Evolutionary conservation across 2,888 invertebrate genomes (phyloP).

Genomic region (Luperina testacea): DNA sequence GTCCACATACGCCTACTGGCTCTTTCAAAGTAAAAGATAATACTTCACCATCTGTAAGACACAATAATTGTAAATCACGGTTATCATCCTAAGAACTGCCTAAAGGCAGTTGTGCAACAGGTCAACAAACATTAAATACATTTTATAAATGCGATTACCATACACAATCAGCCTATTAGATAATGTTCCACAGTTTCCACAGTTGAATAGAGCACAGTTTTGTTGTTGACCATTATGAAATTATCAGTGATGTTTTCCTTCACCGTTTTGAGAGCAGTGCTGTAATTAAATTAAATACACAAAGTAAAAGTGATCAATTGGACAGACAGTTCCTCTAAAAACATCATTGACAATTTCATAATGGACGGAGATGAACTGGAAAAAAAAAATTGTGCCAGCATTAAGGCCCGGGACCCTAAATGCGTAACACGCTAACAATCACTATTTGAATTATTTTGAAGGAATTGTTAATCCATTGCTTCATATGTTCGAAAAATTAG

Average conservation of each 20-base stretch:
- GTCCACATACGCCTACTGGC: constrained; percentile 96
- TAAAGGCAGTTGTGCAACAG: not conserved
- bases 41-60: constrained; percentile 92
- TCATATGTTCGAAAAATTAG: no score
- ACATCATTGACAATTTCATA: not conserved
- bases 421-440: no score
- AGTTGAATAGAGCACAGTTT: not conserved
- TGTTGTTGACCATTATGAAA: no score
- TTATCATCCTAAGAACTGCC: not conserved
- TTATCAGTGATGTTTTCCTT: no score
- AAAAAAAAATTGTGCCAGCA: not conserved
- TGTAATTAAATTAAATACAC: no score
- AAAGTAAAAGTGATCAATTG: not conserved
- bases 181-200: no score
- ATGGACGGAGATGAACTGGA: not conserved
- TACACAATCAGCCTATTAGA: not conserved
- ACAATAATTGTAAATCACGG: not conserved
- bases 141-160: not conserved
- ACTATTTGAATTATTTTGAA: no score
- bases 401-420: no score
- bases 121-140: not conserved
- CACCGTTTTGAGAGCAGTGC: no score
- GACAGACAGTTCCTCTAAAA: no score
- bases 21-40: constrained; percentile 96
- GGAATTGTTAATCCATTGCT: not conserved